phyloP scores from a whole-genome alignment of 2,113 vertebrate species.

The Poeciliopsis retropinna region DNA sequence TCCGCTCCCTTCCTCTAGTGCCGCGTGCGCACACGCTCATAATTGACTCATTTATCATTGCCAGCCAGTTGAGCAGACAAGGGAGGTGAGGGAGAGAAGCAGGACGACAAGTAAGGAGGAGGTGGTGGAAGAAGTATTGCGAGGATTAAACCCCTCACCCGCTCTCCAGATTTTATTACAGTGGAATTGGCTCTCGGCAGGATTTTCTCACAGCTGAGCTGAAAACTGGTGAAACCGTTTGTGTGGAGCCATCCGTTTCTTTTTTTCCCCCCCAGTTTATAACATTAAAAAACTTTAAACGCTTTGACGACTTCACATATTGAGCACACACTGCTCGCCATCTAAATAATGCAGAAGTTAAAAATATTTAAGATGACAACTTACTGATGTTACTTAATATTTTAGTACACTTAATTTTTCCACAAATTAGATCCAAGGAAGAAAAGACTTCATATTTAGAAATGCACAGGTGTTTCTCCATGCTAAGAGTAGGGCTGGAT shows the following conservation, averaged over 20 bases:
- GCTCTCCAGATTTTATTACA: constrained; percentile 79
- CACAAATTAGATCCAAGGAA: neutral
- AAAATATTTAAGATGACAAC: neutral
- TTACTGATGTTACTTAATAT: neutral
- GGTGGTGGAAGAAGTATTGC: constrained; percentile 24
- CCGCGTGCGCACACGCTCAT: constrained; percentile 65
- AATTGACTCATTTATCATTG: constrained; percentile 87
- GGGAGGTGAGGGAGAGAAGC: constrained; percentile 48
- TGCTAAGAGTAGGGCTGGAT: no score
- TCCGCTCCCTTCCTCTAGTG: constrained; percentile 70
- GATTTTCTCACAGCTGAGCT: constrained; percentile 69
- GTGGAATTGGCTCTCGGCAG: constrained; percentile 78
- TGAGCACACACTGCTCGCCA: neutral
- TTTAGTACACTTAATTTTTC: neutral
- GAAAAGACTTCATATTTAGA: neutral
- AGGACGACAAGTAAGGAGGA: constrained; percentile 34
- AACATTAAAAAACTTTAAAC: constrained; percentile 36
- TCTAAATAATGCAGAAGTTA: constrained; percentile 2
- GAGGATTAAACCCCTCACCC: constrained; percentile 59
- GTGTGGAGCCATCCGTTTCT: constrained; percentile 14
- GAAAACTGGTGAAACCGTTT: constrained; percentile 55
- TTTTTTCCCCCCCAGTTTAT: neutral
- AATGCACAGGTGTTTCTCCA: neutral
- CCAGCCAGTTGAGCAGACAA: constrained; percentile 71
- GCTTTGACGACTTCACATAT: constrained; percentile 2